Evolutionary conservation across 1,140 invertebrate genomes (phyloP), one percentile per base, ranked within the genome.

Genomic region (Oryctes rhinoceros): DNA sequence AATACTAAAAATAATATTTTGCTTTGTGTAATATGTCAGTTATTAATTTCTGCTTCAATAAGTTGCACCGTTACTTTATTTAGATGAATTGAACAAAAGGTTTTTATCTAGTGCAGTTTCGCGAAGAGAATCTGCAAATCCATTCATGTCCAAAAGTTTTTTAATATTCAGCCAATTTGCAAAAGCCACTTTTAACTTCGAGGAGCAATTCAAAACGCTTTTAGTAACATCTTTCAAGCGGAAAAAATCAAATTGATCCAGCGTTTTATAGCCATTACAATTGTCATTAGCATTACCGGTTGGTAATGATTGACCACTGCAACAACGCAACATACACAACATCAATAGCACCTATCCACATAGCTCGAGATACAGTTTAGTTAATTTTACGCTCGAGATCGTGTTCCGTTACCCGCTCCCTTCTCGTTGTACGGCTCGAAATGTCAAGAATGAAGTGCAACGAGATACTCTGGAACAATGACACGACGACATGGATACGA

Each of bases 361-460:
- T 59, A 59, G 53, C n/a, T 30, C 24, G 24, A 2, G 53, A 59
- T 59, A 59, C 53, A 59, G 53, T 59, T 59, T 71, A 18, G 65
- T 71, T 71, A 71, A 30, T 71, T 71, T 37, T 71, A 71, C 35
- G 65, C 65, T 71, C 65, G 20, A 71, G 65, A 35, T 35, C 24
- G 65, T 24, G 53, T 71, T 2, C 65, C 65, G 65, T 71, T 71
- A 71, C 9, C 18, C 24, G 65, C 24, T 44, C 39, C 9, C 39
- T 35, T 35, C 20, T 30, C 24, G 2, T 30, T n/a, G 65, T 37
- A 15, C 65, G 11, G 13, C 11, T 71, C 5, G 65, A 71, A 71
- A 71, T 71, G 65, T 71, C 65, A 71, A 71, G 65, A 71, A 71
- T 71, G 65, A 71, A 71, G 65, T 71, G 65, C 65, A 71, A 71